Percentiles rank a stretch among this genome's conserved stretches.
phyloP scores from a whole-genome alignment of 2,888 invertebrate species.

The Icerya purchasi region DNA sequence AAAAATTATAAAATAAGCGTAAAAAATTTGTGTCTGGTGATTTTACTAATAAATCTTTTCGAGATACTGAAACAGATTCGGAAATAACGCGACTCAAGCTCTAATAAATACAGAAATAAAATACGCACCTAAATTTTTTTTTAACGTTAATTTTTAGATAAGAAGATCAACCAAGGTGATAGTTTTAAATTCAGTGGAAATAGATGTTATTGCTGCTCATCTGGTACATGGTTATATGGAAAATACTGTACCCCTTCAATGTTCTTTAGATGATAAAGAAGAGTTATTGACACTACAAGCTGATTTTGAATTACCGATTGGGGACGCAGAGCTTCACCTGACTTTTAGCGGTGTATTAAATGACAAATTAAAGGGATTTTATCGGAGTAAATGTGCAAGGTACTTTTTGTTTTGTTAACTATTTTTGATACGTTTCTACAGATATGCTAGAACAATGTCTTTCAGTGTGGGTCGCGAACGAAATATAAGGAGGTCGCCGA shows the following conservation, averaged over 20 bases:
- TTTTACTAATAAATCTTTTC: no score
- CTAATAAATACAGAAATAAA: no score
- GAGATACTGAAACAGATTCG: no score
- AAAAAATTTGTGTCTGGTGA: no score
- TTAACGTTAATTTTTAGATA: slow-evolving; percentile 35
- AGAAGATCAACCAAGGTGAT: slow-evolving; percentile 40
- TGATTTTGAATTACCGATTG: slow-evolving; percentile 33
- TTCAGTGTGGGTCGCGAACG: no score
- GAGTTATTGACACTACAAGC: slow-evolving; percentile 50
- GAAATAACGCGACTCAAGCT: no score
- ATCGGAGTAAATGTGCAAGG: slow-evolving; percentile 61
- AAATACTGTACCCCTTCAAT: slow-evolving; percentile 22
- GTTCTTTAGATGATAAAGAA: slow-evolving; percentile 30
- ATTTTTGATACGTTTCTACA: no score
- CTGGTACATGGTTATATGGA: slow-evolving; percentile 16
- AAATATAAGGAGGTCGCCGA: no score
- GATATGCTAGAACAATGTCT: no score
- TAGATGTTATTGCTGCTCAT: slow-evolving; percentile 37
- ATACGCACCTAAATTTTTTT: background rate
- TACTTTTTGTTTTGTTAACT: slow-evolving; percentile 18
- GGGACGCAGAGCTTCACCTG: slow-evolving; percentile 37
- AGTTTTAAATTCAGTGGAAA: slow-evolving; percentile 53
- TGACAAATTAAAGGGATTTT: slow-evolving; percentile 88
- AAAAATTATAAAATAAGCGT: no score
- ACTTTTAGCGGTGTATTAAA: slow-evolving; percentile 68